Conservation (phyloP, 1,140 invertebrate genomes). For the Drosophila truncata region DNA sequence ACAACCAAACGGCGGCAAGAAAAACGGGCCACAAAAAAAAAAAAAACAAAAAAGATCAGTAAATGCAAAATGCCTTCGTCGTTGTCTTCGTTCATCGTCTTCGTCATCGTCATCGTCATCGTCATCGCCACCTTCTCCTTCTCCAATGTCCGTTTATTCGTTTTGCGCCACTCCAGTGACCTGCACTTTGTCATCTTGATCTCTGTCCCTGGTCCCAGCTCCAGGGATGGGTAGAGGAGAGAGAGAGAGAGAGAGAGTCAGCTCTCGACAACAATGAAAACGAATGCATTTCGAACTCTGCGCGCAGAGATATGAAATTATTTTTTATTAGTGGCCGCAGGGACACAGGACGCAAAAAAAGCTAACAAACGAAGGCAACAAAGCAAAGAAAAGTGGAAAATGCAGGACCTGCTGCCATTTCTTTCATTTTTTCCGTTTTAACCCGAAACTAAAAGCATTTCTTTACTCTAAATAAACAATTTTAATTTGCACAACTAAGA, state of each 20-base stretch:
- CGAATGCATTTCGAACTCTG: slow-evolving; percentile 68
- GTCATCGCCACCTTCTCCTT: not conserved
- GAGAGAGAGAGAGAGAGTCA: no score
- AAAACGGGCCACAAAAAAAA: slow-evolving; percentile 1
- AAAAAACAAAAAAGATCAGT: slow-evolving; percentile 46
- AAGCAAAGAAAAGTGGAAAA: not conserved
- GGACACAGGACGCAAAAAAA: slow-evolving; percentile 1
- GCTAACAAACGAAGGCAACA: not conserved
- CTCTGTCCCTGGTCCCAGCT: slow-evolving; percentile 36
- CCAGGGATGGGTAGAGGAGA: no score
- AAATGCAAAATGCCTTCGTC: slow-evolving; percentile 34
- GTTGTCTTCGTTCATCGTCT: not conserved
- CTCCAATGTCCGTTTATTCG: slow-evolving; percentile 14
- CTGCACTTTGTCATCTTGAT: slow-evolving; percentile 76
- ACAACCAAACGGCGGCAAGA: slow-evolving; percentile 16
- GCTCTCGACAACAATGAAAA: slow-evolving; percentile 62
- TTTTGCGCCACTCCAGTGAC: slow-evolving; percentile 57
- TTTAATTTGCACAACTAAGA: slow-evolving; percentile 10
- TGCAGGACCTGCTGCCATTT: not conserved
- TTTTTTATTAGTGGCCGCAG: slow-evolving; percentile 68
- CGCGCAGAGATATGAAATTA: slow-evolving; percentile 69
- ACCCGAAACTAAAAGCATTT: slow-evolving; percentile 1
- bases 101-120: not conserved
- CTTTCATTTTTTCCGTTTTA: not conserved
- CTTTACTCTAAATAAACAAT: slow-evolving; percentile 13